A percentile compares a stretch with the other conserved stretches of the same genome.
Evolutionary conservation across 2,888 invertebrate species (phyloP).

Genomic region (Chouioia cunea): DNA sequence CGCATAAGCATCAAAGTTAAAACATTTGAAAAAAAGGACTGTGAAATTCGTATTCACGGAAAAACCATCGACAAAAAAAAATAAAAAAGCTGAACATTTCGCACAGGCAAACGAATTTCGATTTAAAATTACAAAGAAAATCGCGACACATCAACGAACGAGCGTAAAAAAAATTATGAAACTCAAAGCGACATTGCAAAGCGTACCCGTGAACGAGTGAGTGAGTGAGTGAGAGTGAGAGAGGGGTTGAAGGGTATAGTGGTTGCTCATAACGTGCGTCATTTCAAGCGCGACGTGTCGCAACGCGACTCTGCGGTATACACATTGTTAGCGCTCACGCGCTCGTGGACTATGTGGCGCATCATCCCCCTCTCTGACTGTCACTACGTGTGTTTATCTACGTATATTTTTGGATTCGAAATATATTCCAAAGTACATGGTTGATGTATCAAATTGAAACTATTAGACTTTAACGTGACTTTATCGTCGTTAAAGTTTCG

Average conservation of each 20-base stretch:
- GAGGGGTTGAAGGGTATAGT: not conserved
- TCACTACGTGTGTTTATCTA: slow-evolving; percentile 54
- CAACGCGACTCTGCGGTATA: slow-evolving; percentile 54
- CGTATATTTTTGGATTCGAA: slow-evolving; percentile 68
- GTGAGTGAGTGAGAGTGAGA: slow-evolving; percentile 11
- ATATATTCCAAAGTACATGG: slow-evolving; percentile 63
- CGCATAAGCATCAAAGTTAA: too few relatives aligned
- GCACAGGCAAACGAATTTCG: too few relatives aligned
- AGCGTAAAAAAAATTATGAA: not conserved
- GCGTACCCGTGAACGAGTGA: slow-evolving; percentile 20
- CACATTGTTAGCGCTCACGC: slow-evolving; percentile 58
- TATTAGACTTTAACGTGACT: too few relatives aligned
- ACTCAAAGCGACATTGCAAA: not conserved
- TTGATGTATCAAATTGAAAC: too few relatives aligned
- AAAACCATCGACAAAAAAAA: too few relatives aligned
- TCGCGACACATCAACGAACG: too few relatives aligned
- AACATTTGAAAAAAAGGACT: too few relatives aligned
- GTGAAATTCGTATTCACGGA: too few relatives aligned
- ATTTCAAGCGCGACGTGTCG: slow-evolving; percentile 47
- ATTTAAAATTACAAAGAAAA: too few relatives aligned
- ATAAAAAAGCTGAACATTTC: too few relatives aligned
- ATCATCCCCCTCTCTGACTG: slow-evolving; percentile 49
- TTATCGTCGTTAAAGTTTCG: too few relatives aligned
- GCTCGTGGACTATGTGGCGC: too few relatives aligned
- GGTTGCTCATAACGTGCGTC: slow-evolving; percentile 23